Evolutionary conservation across 1,140 invertebrate species (phyloP).

Genomic region (Neodiprion fabricii): DNA sequence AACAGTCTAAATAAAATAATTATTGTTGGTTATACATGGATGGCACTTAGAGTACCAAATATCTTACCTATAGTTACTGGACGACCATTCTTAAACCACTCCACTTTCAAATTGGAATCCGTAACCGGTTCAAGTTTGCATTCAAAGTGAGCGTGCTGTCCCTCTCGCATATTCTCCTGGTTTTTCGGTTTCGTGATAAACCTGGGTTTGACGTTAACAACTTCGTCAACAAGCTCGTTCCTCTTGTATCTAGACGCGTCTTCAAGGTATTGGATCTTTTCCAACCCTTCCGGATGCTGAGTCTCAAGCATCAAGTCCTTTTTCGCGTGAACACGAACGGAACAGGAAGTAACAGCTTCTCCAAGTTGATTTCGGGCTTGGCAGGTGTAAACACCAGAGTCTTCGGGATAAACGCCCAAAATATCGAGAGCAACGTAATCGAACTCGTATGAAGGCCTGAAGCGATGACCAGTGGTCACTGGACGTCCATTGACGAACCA

Average conservation of each 20-base stretch:
- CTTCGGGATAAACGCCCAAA: conserved; percentile 93
- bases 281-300: conserved; percentile 85
- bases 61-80: conserved; percentile 79
- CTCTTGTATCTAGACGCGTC: conserved; percentile 86
- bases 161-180: conserved; percentile 84
- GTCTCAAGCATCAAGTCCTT: conserved; percentile 85
- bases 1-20: not conserved
- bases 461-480: conserved; percentile 89
- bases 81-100: conserved; percentile 92
- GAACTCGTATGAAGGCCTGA: conserved; percentile 96
- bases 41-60: conserved; percentile 8
- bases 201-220: conserved; percentile 79
- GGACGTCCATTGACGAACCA: conserved; percentile 96
- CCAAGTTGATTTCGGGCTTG: conserved; percentile 90
- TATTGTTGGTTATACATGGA: not conserved
- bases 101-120: conserved; percentile 91
- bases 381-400: conserved; percentile 95
- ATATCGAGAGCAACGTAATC: conserved; percentile 97
- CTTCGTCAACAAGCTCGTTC: conserved; percentile 82
- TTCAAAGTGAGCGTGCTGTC: conserved; percentile 96
- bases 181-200: conserved; percentile 89
- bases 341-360: conserved; percentile 93
- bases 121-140: conserved; percentile 96
- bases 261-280: conserved; percentile 91
- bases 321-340: conserved; percentile 86